phyloP scores from a whole-genome alignment of 2,797 vertebrate genomes.

The Sparus aurata region DNA sequence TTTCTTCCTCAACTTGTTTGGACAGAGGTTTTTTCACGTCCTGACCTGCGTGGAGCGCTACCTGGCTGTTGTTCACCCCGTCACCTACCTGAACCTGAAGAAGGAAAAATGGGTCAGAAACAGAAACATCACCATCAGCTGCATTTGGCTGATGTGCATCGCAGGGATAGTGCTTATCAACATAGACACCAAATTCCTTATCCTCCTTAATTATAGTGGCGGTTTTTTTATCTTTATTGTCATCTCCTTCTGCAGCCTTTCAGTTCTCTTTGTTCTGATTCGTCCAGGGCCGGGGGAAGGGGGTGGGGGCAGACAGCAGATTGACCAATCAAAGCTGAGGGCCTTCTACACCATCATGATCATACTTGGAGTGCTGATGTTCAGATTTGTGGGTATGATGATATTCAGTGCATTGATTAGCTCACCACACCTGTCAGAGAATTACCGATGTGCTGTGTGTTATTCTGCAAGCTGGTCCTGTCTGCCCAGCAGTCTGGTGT shows the following conservation, averaged over 20 bases:
- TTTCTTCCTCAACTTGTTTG: not conserved
- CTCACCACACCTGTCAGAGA: no score
- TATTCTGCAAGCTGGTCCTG: no score
- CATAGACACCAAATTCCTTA: not conserved
- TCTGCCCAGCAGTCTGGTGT: no score
- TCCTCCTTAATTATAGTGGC: not conserved
- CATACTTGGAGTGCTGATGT: not conserved
- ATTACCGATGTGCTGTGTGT: not conserved
- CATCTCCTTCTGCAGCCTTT: no score
- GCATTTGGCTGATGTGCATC: not conserved
- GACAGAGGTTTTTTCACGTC: not conserved
- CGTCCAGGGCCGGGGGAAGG: not conserved
- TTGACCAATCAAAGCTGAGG: not conserved
- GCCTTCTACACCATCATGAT: not conserved
- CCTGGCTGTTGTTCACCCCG: not conserved
- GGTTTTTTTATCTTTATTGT: no score
- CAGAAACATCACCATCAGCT: not conserved
- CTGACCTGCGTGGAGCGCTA: slow-evolving; percentile 1
- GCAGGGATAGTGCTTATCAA: not conserved
- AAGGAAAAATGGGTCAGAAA: not conserved
- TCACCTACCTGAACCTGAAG: not conserved
- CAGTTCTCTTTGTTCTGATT: not conserved
- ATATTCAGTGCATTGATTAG: no score
- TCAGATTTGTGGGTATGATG: not conserved
- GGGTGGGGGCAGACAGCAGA: not conserved